A percentile compares a stretch with the other conserved stretches of the same genome.
phyloP scores from a whole-genome alignment of 2,797 vertebrate species.

The Rallus crepitans region DNA sequence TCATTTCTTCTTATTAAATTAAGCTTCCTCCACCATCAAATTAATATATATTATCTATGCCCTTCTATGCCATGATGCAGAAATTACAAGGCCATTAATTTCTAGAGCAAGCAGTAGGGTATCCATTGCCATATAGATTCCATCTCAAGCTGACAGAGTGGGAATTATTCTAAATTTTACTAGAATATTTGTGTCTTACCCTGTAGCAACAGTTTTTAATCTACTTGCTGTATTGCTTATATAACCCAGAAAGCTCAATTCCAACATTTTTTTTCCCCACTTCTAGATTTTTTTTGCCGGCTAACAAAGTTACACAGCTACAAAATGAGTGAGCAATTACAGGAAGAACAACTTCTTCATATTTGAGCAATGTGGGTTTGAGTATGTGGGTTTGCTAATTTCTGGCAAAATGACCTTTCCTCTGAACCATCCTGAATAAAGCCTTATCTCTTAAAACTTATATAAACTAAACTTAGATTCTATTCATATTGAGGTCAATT shows the following conservation, averaged over 20 bases:
- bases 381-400: background rate
- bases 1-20: slow-evolving; percentile 11
- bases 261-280: background rate
- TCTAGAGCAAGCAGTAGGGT: background rate
- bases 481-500: background rate
- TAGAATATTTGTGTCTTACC: background rate
- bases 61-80: background rate
- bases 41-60: background rate
- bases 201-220: background rate
- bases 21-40: background rate
- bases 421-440: background rate
- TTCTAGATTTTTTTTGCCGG: background rate
- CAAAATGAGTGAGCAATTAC: background rate
- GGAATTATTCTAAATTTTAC: background rate
- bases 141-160: background rate
- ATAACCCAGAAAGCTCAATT: background rate
- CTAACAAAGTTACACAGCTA: background rate
- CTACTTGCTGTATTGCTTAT: background rate
- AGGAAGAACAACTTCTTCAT: background rate
- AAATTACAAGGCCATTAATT: slow-evolving; percentile 21
- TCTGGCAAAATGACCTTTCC: background rate
- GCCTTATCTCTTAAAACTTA: background rate
- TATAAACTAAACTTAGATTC: background rate
- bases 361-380: background rate
- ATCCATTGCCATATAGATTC: background rate